Evolutionary conservation across 2,888 invertebrate species (phyloP).

Genomic region (Oscheius myriophilus): DNA sequence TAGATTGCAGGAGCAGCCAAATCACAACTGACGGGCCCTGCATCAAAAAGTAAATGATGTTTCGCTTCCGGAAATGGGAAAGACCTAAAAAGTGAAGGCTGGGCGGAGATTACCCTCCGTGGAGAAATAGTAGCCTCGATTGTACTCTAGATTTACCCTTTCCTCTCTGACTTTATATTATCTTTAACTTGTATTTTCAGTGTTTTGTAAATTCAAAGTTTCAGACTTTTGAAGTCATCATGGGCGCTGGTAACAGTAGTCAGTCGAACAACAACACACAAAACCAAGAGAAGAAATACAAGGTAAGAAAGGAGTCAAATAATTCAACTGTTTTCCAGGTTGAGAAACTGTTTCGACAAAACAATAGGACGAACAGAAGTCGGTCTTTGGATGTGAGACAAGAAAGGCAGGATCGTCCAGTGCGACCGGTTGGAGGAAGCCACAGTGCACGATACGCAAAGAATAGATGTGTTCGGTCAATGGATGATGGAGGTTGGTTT

Average conservation of each 20-base stretch:
- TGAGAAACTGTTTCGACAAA: slow-evolving; percentile 58
- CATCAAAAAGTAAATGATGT: too few species aligned
- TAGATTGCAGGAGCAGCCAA: too few species aligned
- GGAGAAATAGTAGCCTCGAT: neutral
- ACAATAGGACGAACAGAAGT: slow-evolving; percentile 54
- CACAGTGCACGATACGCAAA: slow-evolving; percentile 51
- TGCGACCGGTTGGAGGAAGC: slow-evolving; percentile 44
- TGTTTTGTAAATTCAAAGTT: neutral
- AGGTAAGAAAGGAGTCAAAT: neutral
- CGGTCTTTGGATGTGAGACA: slow-evolving; percentile 55
- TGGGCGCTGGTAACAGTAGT: slow-evolving; percentile 8
- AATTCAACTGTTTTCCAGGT: slow-evolving; percentile 36
- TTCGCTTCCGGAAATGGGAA: too few species aligned
- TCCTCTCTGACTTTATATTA: neutral
- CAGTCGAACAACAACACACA: slow-evolving; percentile 17
- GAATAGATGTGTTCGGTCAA: slow-evolving; percentile 31
- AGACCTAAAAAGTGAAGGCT: too few species aligned
- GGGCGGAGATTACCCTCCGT: neutral
- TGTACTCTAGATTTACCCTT: neutral
- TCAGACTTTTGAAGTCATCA: slow-evolving; percentile 7
- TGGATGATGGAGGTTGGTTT: slow-evolving; percentile 44
- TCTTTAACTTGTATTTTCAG: neutral
- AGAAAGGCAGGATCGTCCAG: slow-evolving; percentile 39
- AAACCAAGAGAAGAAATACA: slow-evolving; percentile 20
- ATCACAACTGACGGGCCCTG: too few species aligned